Evolutionary conservation across 2,888 invertebrate genomes (phyloP).

Genomic region (Synergus umbraculus): DNA sequence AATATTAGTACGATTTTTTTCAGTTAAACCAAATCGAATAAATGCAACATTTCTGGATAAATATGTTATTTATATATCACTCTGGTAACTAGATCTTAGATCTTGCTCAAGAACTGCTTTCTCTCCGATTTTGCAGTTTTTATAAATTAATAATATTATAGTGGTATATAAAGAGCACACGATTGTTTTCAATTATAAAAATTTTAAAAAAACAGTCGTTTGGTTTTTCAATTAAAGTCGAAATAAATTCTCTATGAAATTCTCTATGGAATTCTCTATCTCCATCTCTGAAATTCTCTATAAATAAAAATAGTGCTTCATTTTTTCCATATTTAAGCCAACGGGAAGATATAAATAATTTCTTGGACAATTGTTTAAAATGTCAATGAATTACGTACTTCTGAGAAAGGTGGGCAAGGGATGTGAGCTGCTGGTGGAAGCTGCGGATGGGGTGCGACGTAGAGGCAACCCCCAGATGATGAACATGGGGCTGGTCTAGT

Average conservation of each 20-base stretch:
- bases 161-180: background rate
- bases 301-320: background rate
- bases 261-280: too few species aligned
- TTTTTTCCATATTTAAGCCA: background rate
- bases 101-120: background rate
- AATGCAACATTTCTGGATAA: background rate
- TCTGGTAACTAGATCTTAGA: background rate
- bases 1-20: too few species aligned
- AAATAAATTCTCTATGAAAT: too few species aligned
- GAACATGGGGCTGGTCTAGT: constrained; percentile 35
- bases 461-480: constrained; percentile 42
- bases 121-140: background rate
- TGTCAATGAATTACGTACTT: constrained; percentile 55
- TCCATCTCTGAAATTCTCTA: background rate
- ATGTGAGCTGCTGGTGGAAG: constrained; percentile 38
- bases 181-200: too few species aligned
- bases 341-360: background rate
- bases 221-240: too few species aligned
- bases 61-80: background rate
- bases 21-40: background rate
- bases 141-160: background rate
- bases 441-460: constrained; percentile 20
- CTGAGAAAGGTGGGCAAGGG: constrained; percentile 46
- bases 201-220: too few species aligned
- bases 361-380: background rate